Conservation (phyloP, 2,888 invertebrate genomes). For the Enchytraeus crypticus region DNA sequence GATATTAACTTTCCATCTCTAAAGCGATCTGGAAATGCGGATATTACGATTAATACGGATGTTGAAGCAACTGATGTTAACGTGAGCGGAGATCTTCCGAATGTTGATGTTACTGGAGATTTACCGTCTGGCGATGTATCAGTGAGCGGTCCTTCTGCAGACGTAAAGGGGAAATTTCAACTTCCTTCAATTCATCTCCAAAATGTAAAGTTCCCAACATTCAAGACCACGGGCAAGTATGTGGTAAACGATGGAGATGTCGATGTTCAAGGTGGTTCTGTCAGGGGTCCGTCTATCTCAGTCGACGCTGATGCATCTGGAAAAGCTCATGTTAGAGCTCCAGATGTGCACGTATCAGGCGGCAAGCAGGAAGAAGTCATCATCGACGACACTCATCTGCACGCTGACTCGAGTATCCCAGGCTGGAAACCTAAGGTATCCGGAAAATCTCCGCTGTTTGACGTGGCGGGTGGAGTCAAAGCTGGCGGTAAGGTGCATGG, state of each 20-base stretch:
- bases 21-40: no score
- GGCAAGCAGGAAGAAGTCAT: conserved; percentile 6
- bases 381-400: conserved; percentile 10
- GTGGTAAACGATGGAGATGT: background rate
- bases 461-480: background rate
- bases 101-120: no score
- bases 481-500: background rate
- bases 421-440: conserved; percentile 1
- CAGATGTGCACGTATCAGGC: no score
- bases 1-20: background rate
- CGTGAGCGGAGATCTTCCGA: no score
- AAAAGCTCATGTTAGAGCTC: no score
- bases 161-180: background rate
- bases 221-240: background rate
- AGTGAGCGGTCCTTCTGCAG: background rate
- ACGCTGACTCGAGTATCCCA: conserved; percentile 1
- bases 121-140: no score
- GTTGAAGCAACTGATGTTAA: no score
- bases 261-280: no score
- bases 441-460: background rate
- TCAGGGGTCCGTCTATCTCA: no score
- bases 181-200: background rate
- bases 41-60: no score
- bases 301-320: background rate
- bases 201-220: background rate